Conservation (phyloP, 2,888 invertebrate genomes). For the Troglohyphantes excavatus region DNA sequence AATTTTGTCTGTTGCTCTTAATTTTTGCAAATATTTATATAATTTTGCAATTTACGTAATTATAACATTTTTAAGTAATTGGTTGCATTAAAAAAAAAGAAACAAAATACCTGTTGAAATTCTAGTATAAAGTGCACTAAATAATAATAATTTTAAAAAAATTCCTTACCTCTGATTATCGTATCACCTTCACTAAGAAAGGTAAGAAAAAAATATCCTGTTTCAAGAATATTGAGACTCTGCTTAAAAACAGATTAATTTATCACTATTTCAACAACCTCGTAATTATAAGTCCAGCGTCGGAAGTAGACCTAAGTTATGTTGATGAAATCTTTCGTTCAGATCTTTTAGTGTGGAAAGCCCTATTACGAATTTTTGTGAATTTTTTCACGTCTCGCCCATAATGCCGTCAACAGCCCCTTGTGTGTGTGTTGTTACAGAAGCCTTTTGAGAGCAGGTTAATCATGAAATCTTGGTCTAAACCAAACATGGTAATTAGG, state of each 20-base stretch:
- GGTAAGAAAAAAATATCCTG: background rate
- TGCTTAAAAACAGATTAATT: constrained; percentile 52
- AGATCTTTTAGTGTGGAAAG: background rate
- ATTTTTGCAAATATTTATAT: too few relatives aligned
- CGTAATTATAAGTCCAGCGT: constrained; percentile 42
- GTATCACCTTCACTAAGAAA: too few relatives aligned
- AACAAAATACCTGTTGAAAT: too few relatives aligned
- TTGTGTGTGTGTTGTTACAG: background rate
- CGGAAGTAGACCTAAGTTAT: constrained; percentile 21
- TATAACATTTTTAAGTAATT: too few relatives aligned
- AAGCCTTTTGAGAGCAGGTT: constrained; percentile 16
- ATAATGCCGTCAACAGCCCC: constrained; percentile 23
- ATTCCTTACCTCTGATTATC: too few relatives aligned
- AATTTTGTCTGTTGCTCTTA: too few relatives aligned
- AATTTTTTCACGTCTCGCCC: constrained; percentile 62
- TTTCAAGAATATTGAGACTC: background rate
- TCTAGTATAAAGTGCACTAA: too few relatives aligned
- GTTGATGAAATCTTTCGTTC: background rate
- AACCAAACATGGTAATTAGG: constrained; percentile 57
- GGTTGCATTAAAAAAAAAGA: too few relatives aligned
- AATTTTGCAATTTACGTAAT: too few relatives aligned
- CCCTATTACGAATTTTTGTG: constrained; percentile 6
- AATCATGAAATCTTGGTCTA: constrained; percentile 17
- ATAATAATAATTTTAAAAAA: too few relatives aligned
- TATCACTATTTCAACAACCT: constrained; percentile 34